Evolutionary conservation across 1,140 invertebrate genomes (phyloP).

Genomic region (Rhizoglyphus robini): DNA sequence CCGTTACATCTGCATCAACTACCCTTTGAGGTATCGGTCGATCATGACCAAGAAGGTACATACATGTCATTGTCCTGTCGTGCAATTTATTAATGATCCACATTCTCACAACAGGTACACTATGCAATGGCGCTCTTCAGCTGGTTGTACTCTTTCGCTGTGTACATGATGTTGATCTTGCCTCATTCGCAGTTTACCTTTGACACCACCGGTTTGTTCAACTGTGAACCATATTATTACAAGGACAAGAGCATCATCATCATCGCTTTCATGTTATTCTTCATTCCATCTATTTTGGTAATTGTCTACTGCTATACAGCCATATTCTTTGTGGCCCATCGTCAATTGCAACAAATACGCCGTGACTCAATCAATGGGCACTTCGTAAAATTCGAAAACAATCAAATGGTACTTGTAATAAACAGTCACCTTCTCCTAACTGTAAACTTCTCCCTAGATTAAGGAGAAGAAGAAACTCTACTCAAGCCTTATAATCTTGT

Average conservation of each 20-base stretch:
- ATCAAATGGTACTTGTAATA: neutral
- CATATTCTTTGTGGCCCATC: slow-evolving; percentile 4
- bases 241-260: neutral
- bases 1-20: slow-evolving; percentile 15
- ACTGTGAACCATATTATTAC: slow-evolving; percentile 13
- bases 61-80: too few relatives aligned
- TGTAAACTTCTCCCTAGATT: neutral
- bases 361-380: neutral
- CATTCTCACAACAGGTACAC: neutral
- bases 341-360: neutral
- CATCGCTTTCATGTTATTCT: neutral
- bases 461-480: slow-evolving; percentile 18
- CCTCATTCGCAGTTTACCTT: slow-evolving; percentile 1
- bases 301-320: slow-evolving; percentile 14
- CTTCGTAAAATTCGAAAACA: slow-evolving; percentile 1
- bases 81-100: neutral
- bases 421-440: neutral
- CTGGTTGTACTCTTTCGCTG: neutral
- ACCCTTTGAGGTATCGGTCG: slow-evolving; percentile 10
- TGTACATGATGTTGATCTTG: slow-evolving; percentile 5
- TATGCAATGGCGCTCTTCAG: neutral
- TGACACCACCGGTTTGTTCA: slow-evolving; percentile 6
- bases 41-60: slow-evolving; percentile 16
- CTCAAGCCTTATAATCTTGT: neutral
- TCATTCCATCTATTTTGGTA: slow-evolving; percentile 4